These are phyloP conservation scores for Taphrorychus bicolor DNA, from an alignment of 2,888 invertebrate genomes.

Conservation along the genomic window DNA sequence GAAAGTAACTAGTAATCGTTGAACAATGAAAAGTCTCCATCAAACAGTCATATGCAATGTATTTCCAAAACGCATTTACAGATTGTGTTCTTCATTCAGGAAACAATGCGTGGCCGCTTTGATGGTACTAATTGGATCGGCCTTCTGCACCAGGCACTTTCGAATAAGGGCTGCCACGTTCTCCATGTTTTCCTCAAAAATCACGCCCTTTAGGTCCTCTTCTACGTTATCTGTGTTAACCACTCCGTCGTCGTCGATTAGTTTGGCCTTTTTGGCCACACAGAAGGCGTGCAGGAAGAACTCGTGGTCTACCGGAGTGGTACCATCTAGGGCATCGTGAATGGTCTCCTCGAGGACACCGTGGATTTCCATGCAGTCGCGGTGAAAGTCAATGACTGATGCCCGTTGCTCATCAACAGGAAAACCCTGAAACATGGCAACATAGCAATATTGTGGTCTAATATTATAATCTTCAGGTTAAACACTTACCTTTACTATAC, in stretches of 20 bases:
- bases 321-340: constrained; percentile 43
- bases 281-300: constrained; percentile 47
- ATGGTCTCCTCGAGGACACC: constrained; percentile 45
- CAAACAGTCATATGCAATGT: neutral
- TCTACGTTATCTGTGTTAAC: constrained; percentile 32
- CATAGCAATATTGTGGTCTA: neutral
- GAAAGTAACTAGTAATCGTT: no score
- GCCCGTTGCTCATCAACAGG: constrained; percentile 44
- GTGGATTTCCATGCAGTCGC: constrained; percentile 45
- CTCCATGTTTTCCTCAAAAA: constrained; percentile 30
- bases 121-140: constrained; percentile 25
- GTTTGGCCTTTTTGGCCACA: constrained; percentile 43
- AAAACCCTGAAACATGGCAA: neutral
- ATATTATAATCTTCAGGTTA: no score
- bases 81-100: constrained; percentile 23
- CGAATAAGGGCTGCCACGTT: constrained; percentile 25
- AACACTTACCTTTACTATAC: no score
- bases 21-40: neutral
- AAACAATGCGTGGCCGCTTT: constrained; percentile 35
- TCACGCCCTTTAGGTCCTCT: constrained; percentile 27
- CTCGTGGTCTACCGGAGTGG: constrained; percentile 44
- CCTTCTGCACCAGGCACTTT: constrained; percentile 35
- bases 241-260: constrained; percentile 31
- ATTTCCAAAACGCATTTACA: constrained; percentile 18
- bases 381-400: constrained; percentile 44